phyloP scores from a whole-genome alignment of 92 coral and sea anemone genomes.

The Porites cylindrica region DNA sequence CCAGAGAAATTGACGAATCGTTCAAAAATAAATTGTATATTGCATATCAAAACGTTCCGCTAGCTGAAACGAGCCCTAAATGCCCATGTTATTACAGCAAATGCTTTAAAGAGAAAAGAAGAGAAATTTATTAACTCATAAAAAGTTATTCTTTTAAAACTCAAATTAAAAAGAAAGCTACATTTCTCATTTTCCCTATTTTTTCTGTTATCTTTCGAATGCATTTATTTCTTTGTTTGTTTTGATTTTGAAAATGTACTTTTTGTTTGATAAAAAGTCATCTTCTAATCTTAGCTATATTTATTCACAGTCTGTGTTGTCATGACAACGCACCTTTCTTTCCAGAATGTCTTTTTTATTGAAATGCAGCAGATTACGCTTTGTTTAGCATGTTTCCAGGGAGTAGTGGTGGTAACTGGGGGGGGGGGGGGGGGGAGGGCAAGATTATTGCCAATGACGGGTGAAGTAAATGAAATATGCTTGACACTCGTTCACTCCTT shows the following conservation, averaged over 20 bases:
- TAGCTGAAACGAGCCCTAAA: neutral
- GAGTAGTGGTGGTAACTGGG: neutral
- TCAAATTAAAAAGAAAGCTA: neutral
- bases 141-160: conserved; percentile 13
- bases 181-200: neutral
- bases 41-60: conserved; percentile 22
- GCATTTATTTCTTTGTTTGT: neutral
- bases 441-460: neutral
- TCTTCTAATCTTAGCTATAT: too few relatives aligned
- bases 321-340: too few relatives aligned
- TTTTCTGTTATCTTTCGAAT: neutral
- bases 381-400: neutral
- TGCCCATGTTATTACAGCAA: conserved; percentile 7
- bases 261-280: too few relatives aligned
- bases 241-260: neutral
- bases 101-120: conserved; percentile 31
- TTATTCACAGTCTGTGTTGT: too few relatives aligned
- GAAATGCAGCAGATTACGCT: neutral
- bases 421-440: neutral
- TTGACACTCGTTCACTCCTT: too few relatives aligned
- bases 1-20: conserved; percentile 24
- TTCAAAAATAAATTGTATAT: conserved; percentile 32
- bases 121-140: conserved; percentile 36
- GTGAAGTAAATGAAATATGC: neutral
- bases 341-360: too few relatives aligned